A percentile compares a stretch with the other conserved stretches of the same genome.
Conservation (phyloP, 2,113 vertebrate species). For the Psittacula cyanocephala region DNA sequence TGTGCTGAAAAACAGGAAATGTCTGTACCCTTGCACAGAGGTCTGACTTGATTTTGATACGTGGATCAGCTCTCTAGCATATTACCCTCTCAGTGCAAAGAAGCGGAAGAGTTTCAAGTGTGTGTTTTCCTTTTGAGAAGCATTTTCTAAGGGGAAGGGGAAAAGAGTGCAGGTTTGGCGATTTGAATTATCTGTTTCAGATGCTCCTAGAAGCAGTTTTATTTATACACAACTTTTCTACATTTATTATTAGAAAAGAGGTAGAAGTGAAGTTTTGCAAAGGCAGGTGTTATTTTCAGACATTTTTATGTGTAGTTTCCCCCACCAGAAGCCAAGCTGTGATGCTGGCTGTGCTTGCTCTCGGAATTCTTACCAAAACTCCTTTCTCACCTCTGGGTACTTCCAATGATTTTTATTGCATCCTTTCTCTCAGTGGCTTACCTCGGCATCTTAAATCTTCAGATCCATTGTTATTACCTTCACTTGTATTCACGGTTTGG, state of each 20-base stretch:
- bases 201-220: neutral
- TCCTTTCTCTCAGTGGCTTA: neutral
- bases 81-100: neutral
- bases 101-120: neutral
- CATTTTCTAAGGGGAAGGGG: conserved; percentile 1
- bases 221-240: neutral
- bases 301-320: neutral
- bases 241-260: neutral
- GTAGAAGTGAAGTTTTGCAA: neutral
- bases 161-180: neutral
- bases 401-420: neutral
- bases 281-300: neutral
- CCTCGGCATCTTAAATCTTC: neutral
- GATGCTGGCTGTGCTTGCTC: neutral
- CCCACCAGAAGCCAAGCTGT: neutral
- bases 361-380: neutral
- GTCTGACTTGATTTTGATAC: neutral
- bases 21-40: neutral
- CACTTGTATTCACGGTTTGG: neutral
- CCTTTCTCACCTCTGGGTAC: neutral
- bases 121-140: neutral
- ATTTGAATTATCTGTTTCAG: neutral
- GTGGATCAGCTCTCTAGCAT: neutral
- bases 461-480: neutral
- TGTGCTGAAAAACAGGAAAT: conserved; percentile 60